Percentiles rank a stretch among this genome's conserved stretches.
phyloP scores from a whole-genome alignment of 92 coral and sea anemone genomes.

The Palythoa heliodiscus region DNA sequence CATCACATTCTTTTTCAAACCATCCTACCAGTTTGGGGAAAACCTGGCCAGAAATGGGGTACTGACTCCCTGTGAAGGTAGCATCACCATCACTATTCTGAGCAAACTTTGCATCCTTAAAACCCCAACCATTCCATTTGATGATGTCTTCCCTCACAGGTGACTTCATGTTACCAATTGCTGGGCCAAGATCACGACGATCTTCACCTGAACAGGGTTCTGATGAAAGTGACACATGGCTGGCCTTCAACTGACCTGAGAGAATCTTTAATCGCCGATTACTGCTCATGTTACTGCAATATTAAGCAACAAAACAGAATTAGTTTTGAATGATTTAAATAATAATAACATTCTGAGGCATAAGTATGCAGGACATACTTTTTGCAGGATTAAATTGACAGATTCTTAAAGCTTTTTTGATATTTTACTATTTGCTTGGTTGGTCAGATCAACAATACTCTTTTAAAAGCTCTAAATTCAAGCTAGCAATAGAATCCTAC shows the following conservation, averaged over 20 bases:
- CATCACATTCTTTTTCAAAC: slow-evolving; percentile 87
- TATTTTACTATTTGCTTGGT: background rate
- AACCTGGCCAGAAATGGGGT: slow-evolving; percentile 83
- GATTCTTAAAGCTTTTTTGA: too few species aligned
- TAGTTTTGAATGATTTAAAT: background rate
- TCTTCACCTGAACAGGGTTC: slow-evolving; percentile 39
- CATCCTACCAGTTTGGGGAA: slow-evolving; percentile 91
- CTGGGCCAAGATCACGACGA: slow-evolving; percentile 4
- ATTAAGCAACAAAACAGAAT: background rate
- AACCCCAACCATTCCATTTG: slow-evolving; percentile 99
- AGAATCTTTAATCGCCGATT: slow-evolving; percentile 68
- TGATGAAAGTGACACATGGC: background rate
- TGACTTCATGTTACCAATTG: slow-evolving; percentile 45
- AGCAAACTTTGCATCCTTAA: slow-evolving; percentile 81
- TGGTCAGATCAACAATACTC: background rate
- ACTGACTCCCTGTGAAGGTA: slow-evolving; percentile 82
- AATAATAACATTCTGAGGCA: background rate
- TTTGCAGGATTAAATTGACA: too few species aligned
- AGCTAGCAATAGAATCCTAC: background rate
- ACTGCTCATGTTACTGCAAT: slow-evolving; percentile 54
- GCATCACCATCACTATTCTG: slow-evolving; percentile 73
- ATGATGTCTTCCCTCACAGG: slow-evolving; percentile 73
- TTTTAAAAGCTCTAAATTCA: background rate
- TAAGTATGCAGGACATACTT: too few species aligned
- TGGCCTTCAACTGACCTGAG: slow-evolving; percentile 63